These are phyloP conservation scores for Microctenopoma lineatum DNA, from an alignment of 2,797 vertebrate genomes.

Conservation along the genomic window DNA sequence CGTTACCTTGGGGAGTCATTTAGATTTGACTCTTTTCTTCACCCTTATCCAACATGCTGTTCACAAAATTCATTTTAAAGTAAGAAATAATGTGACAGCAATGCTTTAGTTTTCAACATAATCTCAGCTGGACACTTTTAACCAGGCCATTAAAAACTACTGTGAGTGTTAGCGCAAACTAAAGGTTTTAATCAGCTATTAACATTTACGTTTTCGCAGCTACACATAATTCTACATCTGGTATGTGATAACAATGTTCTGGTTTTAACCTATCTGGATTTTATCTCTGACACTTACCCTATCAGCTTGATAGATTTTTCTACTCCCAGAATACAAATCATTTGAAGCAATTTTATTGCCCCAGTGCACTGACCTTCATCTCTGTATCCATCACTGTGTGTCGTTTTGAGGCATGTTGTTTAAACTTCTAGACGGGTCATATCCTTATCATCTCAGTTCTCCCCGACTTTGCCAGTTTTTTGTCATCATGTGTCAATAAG, in stretches of 20 bases:
- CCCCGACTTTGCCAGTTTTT: constrained; percentile 34
- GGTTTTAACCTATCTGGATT: constrained; percentile 12
- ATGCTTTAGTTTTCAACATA: background rate
- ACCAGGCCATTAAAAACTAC: background rate
- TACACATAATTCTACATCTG: background rate
- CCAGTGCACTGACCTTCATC: constrained; percentile 57
- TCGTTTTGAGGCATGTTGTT: constrained; percentile 60
- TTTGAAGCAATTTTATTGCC: constrained; percentile 58
- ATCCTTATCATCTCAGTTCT: constrained; percentile 45
- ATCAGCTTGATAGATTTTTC: constrained; percentile 15
- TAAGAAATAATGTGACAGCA: background rate
- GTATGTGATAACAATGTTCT: constrained; percentile 4
- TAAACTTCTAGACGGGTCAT: constrained; percentile 48
- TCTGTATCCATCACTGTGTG: constrained; percentile 43
- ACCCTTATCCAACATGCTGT: background rate
- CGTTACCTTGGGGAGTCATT: too few species aligned
- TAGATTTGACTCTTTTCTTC: too few species aligned
- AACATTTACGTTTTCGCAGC: background rate
- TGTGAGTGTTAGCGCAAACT: background rate
- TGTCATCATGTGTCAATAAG: constrained; percentile 37
- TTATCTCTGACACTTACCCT: constrained; percentile 24
- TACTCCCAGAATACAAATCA: constrained; percentile 38
- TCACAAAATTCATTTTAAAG: background rate
- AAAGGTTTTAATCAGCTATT: background rate
- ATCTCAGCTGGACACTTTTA: too few species aligned